Base-by-base conservation (phyloP, 23 tunicate species). In the Trididemnum clinides region DNA sequence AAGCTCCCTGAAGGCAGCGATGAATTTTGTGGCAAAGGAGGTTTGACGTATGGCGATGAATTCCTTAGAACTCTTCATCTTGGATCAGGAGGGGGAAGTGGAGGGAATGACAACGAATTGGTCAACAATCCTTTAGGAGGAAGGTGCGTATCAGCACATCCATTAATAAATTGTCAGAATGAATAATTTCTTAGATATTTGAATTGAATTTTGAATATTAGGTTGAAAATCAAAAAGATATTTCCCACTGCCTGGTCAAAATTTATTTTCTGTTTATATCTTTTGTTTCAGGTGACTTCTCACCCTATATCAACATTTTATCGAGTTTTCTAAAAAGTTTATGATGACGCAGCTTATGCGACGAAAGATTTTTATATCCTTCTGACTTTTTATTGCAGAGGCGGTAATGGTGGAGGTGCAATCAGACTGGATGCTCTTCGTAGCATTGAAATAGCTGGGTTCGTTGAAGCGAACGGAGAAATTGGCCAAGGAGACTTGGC, bases 51-150 rank as follows among this genome's bases (percentile, higher is more conserved):
- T 64, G 86, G 86, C 31, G 86, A 82, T 64, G 86, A 82, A n/a
- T 18, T 30, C 7, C 51, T 82, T 1, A 31, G 39, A 5, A 64
- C 76, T 39, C 38, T 82, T 2, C 71, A 82, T 34, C 86, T 82
- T 12, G 86, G 86, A 2, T 82, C 86, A 22, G 86, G 86, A n/a
- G 86, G 86, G 26, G 86, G 86, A 25, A 82, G 86, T 64, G 86
- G 86, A 30, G 86, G 86, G 2, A 82, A 82, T 50, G 86, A 82
- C 33, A 64, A 64, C 39, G 27, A 10, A 25, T 50, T 82, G 6
- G 35, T 4, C 21, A 76, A 82, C 29, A 82, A 82, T 28, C 86
- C 86, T 5, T 0, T 0, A 0, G 86, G 86, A 5, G 86, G 86
- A 64, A 82, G 59, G 86, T 82, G 54, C 10, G 10, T 44, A 44